Evolutionary conservation across 2,113 vertebrate species (phyloP).

Genomic region (Oreochromis spilurus): DNA sequence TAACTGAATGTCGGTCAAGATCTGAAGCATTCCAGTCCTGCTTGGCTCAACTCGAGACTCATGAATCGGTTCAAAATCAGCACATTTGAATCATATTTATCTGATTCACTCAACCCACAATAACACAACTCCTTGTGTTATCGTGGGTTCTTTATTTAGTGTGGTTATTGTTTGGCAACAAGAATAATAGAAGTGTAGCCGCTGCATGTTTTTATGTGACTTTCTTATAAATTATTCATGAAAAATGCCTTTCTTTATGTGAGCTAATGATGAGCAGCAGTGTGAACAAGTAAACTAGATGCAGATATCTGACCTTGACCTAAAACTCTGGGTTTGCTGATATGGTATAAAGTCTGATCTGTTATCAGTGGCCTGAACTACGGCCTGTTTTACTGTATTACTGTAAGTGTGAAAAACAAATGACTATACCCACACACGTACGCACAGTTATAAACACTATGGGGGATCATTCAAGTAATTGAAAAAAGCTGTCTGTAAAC

Average conservation of each 20-base stretch:
- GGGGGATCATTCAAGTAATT: conserved; percentile 3
- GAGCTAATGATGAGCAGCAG: background rate
- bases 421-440: background rate
- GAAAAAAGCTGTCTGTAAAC: conserved; percentile 29
- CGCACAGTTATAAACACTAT: background rate
- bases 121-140: background rate
- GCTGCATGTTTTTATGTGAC: background rate
- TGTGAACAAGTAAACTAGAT: background rate
- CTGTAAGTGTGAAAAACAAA: background rate
- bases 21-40: background rate
- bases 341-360: background rate
- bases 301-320: background rate
- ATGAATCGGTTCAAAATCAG: background rate
- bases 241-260: background rate
- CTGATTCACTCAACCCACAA: background rate
- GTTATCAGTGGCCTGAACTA: background rate
- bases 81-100: background rate
- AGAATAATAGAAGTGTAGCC: background rate
- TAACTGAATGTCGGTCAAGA: background rate
- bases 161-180: background rate
- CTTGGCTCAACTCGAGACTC: background rate
- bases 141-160: background rate
- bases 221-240: background rate
- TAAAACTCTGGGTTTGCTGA: background rate
- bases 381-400: background rate